phyloP scores from a whole-genome alignment of 1,140 invertebrate genomes.

The Drosophila pandora region DNA sequence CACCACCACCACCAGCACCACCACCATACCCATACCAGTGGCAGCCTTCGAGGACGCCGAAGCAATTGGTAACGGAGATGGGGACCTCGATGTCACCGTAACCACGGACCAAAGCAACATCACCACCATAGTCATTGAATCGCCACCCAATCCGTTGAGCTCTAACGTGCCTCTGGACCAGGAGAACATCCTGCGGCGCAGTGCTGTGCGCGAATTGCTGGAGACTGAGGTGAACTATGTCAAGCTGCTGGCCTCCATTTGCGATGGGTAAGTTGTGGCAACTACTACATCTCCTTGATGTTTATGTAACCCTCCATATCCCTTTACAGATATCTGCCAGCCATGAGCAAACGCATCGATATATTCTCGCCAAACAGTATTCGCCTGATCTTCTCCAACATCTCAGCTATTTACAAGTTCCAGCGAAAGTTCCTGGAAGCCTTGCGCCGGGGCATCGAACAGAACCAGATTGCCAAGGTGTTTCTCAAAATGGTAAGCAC shows the following conservation, averaged over 20 bases:
- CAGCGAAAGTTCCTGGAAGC: constrained; percentile 75
- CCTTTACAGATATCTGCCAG: constrained; percentile 69
- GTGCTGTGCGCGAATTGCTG: constrained; percentile 76
- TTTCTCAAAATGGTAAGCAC: constrained; percentile 78
- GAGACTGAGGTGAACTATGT: constrained; percentile 83
- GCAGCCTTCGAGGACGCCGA: constrained; percentile 23
- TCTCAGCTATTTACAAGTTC: constrained; percentile 76
- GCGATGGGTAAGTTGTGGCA: constrained; percentile 66
- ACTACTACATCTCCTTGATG: background rate
- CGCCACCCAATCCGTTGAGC: constrained; percentile 42
- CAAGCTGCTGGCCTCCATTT: constrained; percentile 76
- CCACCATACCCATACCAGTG: constrained; percentile 38
- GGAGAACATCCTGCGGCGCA: constrained; percentile 60
- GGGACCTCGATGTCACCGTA: constrained; percentile 49
- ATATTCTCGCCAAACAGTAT: constrained; percentile 82
- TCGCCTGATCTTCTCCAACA: constrained; percentile 81
- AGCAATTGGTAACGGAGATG: background rate
- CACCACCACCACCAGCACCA: constrained; percentile 5
- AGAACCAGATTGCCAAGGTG: constrained; percentile 79
- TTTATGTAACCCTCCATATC: background rate
- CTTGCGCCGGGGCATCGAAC: constrained; percentile 72
- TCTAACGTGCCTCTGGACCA: constrained; percentile 46
- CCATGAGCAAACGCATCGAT: constrained; percentile 82
- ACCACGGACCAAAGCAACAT: constrained; percentile 73
- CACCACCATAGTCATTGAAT: constrained; percentile 78